A percentile compares a stretch with the other conserved stretches of the same genome.
phyloP scores from a whole-genome alignment of 2,888 invertebrate species.

The Gari tellinella region DNA sequence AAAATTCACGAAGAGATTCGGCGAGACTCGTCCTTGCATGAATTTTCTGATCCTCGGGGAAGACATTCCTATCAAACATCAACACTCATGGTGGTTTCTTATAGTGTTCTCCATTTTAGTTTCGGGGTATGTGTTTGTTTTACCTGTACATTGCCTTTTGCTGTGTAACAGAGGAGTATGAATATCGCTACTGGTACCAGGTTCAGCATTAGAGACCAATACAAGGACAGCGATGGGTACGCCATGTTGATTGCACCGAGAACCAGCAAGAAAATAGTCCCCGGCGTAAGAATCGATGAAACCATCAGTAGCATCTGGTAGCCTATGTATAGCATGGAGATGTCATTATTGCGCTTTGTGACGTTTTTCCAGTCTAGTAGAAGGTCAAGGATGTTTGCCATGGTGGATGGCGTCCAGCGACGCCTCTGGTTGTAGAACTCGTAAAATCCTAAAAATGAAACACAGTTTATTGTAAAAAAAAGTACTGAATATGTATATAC shows the following conservation, averaged over 20 bases:
- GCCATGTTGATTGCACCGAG: constrained; percentile 76
- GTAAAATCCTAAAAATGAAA: constrained; percentile 68
- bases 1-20: no score
- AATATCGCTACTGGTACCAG: constrained; percentile 76
- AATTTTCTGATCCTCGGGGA: no score
- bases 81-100: no score
- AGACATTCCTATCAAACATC: no score
- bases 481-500: background rate
- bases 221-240: constrained; percentile 85
- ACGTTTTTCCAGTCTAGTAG: constrained; percentile 74
- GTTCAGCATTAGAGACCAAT: constrained; percentile 86
- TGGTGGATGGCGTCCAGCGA: constrained; percentile 99
- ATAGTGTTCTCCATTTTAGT: no score
- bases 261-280: constrained; percentile 90
- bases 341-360: constrained; percentile 98
- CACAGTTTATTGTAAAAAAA: background rate
- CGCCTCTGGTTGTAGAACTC: constrained; percentile 98
- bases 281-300: constrained; percentile 98
- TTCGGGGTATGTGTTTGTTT: no score
- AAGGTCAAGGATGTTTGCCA: constrained; percentile 99
- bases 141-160: constrained; percentile 88
- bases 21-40: no score
- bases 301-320: constrained; percentile 77
- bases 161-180: constrained; percentile 74
- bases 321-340: constrained; percentile 87